Conservation (phyloP, 2,113 vertebrate genomes). For the Pitta sordida region DNA sequence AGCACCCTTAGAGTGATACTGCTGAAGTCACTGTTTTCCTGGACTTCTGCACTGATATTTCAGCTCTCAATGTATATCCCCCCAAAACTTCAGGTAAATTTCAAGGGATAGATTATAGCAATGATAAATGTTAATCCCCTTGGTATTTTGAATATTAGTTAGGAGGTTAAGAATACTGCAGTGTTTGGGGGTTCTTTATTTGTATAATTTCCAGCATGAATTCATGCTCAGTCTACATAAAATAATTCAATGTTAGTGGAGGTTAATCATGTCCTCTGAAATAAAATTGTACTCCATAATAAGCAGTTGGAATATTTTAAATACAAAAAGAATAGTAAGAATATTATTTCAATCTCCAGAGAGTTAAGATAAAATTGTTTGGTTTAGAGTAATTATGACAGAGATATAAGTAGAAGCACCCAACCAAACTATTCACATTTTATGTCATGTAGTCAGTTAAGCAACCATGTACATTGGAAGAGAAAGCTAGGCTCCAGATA, state of each 20-base stretch:
- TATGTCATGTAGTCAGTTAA: not conserved
- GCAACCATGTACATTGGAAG: not conserved
- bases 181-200: not conserved
- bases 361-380: not conserved
- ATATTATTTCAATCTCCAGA: not conserved
- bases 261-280: not conserved
- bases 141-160: not conserved
- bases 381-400: not conserved
- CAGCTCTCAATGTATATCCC: too few species aligned
- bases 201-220: not conserved
- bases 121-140: too few species aligned
- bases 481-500: not conserved
- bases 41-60: not conserved
- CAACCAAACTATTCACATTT: not conserved
- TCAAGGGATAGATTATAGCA: too few species aligned
- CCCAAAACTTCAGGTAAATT: too few species aligned
- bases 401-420: not conserved
- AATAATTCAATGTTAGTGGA: not conserved
- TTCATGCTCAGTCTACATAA: not conserved
- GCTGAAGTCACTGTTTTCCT: rapidly evolving
- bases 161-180: not conserved
- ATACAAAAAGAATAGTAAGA: not conserved
- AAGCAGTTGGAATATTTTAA: not conserved
- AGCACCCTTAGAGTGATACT: not conserved
- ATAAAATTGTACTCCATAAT: not conserved